A percentile compares a stretch with the other conserved stretches of the same genome.
phyloP scores from a whole-genome alignment of 2,888 invertebrate genomes.

The Parthenolecanium corni region DNA sequence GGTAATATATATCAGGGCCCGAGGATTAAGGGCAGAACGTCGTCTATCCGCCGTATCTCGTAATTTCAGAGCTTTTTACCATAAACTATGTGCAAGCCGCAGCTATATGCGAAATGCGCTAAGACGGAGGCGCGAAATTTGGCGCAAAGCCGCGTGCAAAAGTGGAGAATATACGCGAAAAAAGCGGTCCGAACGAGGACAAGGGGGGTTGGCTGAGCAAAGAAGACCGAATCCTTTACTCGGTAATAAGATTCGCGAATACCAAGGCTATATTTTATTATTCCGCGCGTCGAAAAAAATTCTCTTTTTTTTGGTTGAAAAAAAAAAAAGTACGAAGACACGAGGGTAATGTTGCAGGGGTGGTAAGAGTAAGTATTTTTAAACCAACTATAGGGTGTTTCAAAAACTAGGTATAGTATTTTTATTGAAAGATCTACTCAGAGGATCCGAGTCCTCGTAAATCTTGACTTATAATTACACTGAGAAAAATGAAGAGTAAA shows the following conservation, averaged over 20 bases:
- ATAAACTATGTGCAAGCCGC: slow-evolving; percentile 23
- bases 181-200: slow-evolving; percentile 53
- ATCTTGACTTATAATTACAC: no score
- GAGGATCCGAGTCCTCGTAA: no score
- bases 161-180: not conserved
- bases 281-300: slow-evolving; percentile 22
- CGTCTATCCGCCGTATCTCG: slow-evolving; percentile 25
- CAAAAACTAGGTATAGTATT: no score
- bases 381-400: no score
- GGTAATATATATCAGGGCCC: not conserved
- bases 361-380: no score
- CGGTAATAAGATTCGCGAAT: slow-evolving; percentile 46
- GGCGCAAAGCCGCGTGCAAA: slow-evolving; percentile 8
- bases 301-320: no score
- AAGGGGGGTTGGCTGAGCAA: slow-evolving; percentile 39
- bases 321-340: not conserved
- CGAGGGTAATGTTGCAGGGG: no score
- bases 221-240: not conserved
- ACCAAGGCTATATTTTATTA: slow-evolving; percentile 59
- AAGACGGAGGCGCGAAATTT: slow-evolving; percentile 15
- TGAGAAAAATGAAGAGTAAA: no score
- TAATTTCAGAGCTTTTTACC: slow-evolving; percentile 32
- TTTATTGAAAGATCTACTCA: no score
- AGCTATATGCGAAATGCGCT: not conserved
- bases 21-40: slow-evolving; percentile 33